These are phyloP conservation scores for Drosophila atroscutellata DNA, from an alignment of 2,888 invertebrate genomes.

Conservation along the genomic window DNA sequence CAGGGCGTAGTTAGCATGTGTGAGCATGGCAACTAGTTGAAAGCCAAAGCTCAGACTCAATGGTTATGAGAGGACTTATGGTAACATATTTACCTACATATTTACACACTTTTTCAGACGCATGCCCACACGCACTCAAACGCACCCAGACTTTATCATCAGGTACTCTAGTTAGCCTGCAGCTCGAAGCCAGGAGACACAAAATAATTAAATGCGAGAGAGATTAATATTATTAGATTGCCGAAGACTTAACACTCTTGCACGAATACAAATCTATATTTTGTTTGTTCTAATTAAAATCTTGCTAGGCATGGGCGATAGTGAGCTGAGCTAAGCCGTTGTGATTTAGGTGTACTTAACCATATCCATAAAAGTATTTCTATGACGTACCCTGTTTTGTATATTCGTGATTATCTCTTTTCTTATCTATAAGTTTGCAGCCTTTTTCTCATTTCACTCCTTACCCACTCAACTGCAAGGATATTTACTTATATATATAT, in stretches of 20 bases:
- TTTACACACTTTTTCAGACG: background rate
- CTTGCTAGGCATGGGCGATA: background rate
- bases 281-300: background rate
- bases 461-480: background rate
- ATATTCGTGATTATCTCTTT: background rate
- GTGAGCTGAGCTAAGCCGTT: background rate
- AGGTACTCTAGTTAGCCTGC: conserved; percentile 19
- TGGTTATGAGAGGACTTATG: conserved; percentile 19
- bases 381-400: background rate
- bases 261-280: background rate
- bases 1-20: conserved; percentile 38
- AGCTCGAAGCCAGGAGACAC: conserved; percentile 8
- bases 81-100: conserved; percentile 22
- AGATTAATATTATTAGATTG: background rate
- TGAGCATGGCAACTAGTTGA: conserved; percentile 1
- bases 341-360: background rate
- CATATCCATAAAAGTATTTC: background rate
- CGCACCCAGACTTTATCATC: conserved; percentile 12
- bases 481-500: background rate
- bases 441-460: background rate
- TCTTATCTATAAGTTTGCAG: background rate
- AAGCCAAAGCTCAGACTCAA: conserved; percentile 6
- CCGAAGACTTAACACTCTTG: conserved; percentile 7
- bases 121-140: background rate
- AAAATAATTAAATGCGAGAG: conserved; percentile 20